Base-by-base conservation (phyloP, 1,140 invertebrate genomes). In the Hirudo medicinalis region DNA sequence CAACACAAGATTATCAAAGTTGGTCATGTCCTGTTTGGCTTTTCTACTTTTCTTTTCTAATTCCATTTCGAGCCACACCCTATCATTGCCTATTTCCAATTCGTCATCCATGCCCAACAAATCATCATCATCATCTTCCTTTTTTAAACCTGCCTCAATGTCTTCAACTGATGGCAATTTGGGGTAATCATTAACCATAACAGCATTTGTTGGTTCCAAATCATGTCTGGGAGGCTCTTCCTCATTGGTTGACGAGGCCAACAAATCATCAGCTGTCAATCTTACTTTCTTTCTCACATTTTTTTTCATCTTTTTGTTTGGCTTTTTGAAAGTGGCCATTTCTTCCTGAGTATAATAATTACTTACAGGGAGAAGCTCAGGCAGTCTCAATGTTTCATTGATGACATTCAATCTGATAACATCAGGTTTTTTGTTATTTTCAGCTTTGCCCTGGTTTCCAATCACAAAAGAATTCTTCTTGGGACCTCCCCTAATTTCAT, bases 291-390 rank as follows among this genome's bases (percentile, higher is more conserved):
- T 76, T 32, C 85, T 74, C 75, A 81, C 55, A 27, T 25, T 80
- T 74, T 79, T 80, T 40, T 82, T 81, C 74, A 90, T 87, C 84
- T 91, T 94, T 79, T 91, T 95, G 79, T 94, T 97, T 40, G 90
- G 85, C 82, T 97, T 97, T 79, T 96, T 97, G 81, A 99, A 94
- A 79, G 88, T 85, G 75, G 80, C 72, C 80, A 93, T 83, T 83
- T 96, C 92, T 72, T 88, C 86, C 72, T 89, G 85, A 72, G 90
- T 91, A 74, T 90, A 90, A 82, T 94, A 97, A 80, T 97, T 94
- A 13, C 88, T 88, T 0, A 92, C 92, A 22, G 93, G 73, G 76
- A 86, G 87, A 19, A 87, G 85, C 75, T 86, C 85, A 22, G 87
- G 85, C 71, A 87, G 80, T 66, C 85, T 83, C 63, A 97, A 82